Evolutionary conservation across 2,888 invertebrate species (phyloP), one percentile per base, ranked within the genome.

Genomic region (Molanna angustata): DNA sequence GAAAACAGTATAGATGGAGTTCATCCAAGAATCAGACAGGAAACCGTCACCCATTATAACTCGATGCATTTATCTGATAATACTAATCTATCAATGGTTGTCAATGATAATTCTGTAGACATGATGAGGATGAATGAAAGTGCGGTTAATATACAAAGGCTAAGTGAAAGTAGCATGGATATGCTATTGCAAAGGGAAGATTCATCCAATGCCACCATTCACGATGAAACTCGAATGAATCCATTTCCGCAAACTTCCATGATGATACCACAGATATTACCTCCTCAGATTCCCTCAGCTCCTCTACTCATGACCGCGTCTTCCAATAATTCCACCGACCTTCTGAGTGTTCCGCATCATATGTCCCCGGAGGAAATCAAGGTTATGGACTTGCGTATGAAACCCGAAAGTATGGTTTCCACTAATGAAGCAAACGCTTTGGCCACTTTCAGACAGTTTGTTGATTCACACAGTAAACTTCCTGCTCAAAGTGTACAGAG

Each of bases 311-410:
- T 52, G 27, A 7, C 46, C 1, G 48, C 13, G 9, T 64, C 61
- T 16, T 56, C 63, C 9, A 60, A 64, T 64, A 39, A 66, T 63
- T 44, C 68, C 62, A 43, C 53, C 63, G n/a, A 59, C 2, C 41
- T 54, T 49, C 50, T 52, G 66, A 69, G 64, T 52, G 61, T 17
- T n/a, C 18, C 48, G 13, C 20, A 45, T 31, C 51, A 56, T 1
- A 63, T 69, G 47, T 54, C 65, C 13, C 73, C 73, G 41, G 74
- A 77, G n/a, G 70, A 71, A 21, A 68, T 79, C 41, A 73, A 72
- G 59, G 84, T 80, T n/a, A 84, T 86, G 52, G 86, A 86, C 70
- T 74, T 86, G 39, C 72, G 85, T 17, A 84, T 85, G 73, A 88
- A 89, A 64, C 76, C 83, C 37, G 80, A 83, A 66, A 62, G 73